Evolutionary conservation across 2,888 invertebrate genomes (phyloP), one percentile per base, ranked within the genome.

Genomic region (Rhamphomyia laevipes): DNA sequence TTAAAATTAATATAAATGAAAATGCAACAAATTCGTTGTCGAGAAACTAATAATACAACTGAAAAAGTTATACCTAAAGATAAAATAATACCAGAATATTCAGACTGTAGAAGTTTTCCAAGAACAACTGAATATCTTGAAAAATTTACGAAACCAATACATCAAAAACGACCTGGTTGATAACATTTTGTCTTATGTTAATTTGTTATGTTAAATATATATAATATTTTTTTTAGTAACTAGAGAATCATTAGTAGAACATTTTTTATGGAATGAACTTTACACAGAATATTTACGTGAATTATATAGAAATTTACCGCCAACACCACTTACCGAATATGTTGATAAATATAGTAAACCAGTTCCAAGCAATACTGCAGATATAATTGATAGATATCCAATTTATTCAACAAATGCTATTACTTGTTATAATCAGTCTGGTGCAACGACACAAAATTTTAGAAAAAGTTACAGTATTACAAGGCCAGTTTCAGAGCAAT

Each of bases 221-320:
- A 7, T 9, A 27, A 6, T 27, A 7, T 7, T 27, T 6, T 27
- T 27, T 7, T 27, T 4, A 27, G 23, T 27, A 27, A 27, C 23
- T 12, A 62, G 68, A 0, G 58, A 57, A 7, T 59, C 58, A 40
- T 61, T 61, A 6, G 56, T 62, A 51, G 63, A 67, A 40, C 62
- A 68, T 48, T 67, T 65, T 21, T 51, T 67, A 4, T 67, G 67
- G 66, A 58, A 65, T 46, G 65, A 67, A 48, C 58, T 67, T 5
- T 64, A 61, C 43, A 59, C 59, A 18, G 67, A 68, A 48, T 68
- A 68, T 37, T 57, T 63, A 15, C 63, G 65, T 3, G 57, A 62
- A 10, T 18, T 55, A 62, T 47, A 44, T 57, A 48, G 43, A 52
- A 23, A 47, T 53, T 17, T 27, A 18, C 44, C 47, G 1, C 51